Percentiles rank a stretch among this genome's conserved stretches.
phyloP scores from a whole-genome alignment of 2,888 invertebrate genomes.

The Tetragnatha montana region DNA sequence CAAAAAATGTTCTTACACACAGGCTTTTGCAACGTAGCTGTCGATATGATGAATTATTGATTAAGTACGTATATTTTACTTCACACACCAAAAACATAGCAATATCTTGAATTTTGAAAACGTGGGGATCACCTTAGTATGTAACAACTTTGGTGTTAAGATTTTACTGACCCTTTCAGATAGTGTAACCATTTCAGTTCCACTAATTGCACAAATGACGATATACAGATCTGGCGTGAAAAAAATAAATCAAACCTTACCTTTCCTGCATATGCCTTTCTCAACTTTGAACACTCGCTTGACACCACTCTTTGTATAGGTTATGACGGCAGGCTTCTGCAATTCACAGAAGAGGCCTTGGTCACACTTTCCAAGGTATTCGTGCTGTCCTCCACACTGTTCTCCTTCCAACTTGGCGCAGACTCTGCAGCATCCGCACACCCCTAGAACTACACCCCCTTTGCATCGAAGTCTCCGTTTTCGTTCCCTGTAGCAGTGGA shows the following conservation, averaged over 20 bases:
- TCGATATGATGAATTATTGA: too few relatives aligned
- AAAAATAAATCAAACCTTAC: constrained; percentile 39
- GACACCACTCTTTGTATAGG: constrained; percentile 43
- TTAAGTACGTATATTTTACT: too few relatives aligned
- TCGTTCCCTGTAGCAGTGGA: constrained; percentile 75
- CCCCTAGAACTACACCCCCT: constrained; percentile 75
- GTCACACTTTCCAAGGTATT: constrained; percentile 76
- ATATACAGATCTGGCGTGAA: too few relatives aligned
- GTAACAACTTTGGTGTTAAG: too few relatives aligned
- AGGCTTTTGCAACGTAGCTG: too few relatives aligned
- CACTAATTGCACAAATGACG: too few relatives aligned
- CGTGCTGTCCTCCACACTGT: constrained; percentile 75
- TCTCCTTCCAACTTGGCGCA: constrained; percentile 76
- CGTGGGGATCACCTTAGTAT: too few relatives aligned
- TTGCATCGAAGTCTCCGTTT: constrained; percentile 74
- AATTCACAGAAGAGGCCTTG: constrained; percentile 74
- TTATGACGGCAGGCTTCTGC: constrained; percentile 38
- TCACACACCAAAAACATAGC: too few relatives aligned
- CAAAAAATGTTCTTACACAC: too few relatives aligned
- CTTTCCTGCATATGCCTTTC: constrained; percentile 66
- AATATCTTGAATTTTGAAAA: too few relatives aligned
- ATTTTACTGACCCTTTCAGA: too few relatives aligned
- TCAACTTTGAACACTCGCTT: constrained; percentile 49
- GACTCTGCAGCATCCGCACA: constrained; percentile 76
- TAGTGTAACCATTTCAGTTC: too few relatives aligned